These are phyloP conservation scores for Crypturellus tataupa DNA, from an alignment of 2,797 vertebrate genomes.

Conservation along the genomic window DNA sequence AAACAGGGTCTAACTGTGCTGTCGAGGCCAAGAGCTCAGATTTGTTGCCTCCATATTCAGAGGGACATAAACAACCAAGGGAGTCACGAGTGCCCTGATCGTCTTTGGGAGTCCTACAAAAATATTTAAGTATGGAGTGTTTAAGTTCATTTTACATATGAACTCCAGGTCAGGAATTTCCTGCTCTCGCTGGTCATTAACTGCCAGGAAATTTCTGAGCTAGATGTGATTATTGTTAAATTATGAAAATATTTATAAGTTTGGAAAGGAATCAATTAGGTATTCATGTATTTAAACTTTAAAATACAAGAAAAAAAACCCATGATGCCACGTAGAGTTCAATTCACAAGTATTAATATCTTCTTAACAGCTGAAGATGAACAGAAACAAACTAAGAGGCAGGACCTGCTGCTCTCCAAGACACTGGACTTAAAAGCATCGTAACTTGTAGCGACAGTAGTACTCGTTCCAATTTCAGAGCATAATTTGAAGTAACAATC, in stretches of 20 bases:
- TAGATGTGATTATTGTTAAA: not conserved
- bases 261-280: not conserved
- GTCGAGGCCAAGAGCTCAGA: constrained; percentile 50
- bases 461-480: not conserved
- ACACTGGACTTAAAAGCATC: not conserved
- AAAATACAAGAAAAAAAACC: not conserved
- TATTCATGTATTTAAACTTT: not conserved
- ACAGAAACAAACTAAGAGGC: not conserved
- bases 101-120: not conserved
- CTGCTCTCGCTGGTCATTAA: not conserved
- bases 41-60: constrained; percentile 54
- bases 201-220: not conserved
- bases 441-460: not conserved
- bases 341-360: not conserved
- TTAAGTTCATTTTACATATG: too few relatives aligned
- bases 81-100: not conserved
- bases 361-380: not conserved
- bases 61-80: not conserved
- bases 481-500: not conserved
- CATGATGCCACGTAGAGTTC: not conserved
- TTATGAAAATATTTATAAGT: not conserved
- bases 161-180: not conserved
- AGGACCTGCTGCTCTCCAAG: not conserved
- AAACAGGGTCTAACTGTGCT: constrained; percentile 58
- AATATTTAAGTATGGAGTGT: not conserved